A percentile compares a stretch with the other conserved stretches of the same genome.
Evolutionary conservation across 2,113 vertebrate species (phyloP).

Genomic region (Lepisosteus oculatus): DNA sequence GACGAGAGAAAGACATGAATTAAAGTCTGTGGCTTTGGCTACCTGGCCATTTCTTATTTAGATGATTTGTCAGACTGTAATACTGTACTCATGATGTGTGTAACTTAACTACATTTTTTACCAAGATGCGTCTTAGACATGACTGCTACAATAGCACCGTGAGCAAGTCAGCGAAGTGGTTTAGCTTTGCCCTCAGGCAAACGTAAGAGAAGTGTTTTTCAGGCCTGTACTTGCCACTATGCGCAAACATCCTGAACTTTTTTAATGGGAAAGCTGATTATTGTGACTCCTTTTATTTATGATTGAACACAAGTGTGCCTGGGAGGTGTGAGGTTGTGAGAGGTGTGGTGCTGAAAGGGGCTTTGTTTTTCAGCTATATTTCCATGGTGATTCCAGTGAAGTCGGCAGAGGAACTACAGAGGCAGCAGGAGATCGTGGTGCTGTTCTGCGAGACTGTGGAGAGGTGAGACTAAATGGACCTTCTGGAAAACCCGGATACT

Average conservation of each 20-base stretch:
- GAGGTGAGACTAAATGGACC: conserved; percentile 46
- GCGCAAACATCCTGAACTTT: neutral
- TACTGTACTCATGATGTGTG: too few species aligned
- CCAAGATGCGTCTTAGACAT: too few species aligned
- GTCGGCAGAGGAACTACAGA: conserved; percentile 59
- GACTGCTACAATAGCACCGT: too few species aligned
- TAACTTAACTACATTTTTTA: too few species aligned
- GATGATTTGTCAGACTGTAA: too few species aligned
- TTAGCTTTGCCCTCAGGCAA: neutral
- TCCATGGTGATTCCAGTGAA: conserved; percentile 59
- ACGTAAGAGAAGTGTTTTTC: neutral
- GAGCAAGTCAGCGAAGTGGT: neutral
- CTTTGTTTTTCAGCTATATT: conserved; percentile 48
- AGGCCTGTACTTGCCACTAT: neutral
- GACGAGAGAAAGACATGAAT: too few species aligned
- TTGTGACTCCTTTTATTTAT: neutral
- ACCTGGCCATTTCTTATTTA: too few species aligned
- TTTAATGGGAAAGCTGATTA: neutral
- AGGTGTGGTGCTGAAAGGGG: neutral
- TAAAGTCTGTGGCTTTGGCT: too few species aligned
- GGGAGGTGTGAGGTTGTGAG: neutral
- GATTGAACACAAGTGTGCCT: too few species aligned
- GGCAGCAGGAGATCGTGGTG: conserved; percentile 65
- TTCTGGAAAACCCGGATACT: too few species aligned
- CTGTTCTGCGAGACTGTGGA: conserved; percentile 68